Conservation (phyloP, 2,888 invertebrate species). For the Arge pagana region DNA sequence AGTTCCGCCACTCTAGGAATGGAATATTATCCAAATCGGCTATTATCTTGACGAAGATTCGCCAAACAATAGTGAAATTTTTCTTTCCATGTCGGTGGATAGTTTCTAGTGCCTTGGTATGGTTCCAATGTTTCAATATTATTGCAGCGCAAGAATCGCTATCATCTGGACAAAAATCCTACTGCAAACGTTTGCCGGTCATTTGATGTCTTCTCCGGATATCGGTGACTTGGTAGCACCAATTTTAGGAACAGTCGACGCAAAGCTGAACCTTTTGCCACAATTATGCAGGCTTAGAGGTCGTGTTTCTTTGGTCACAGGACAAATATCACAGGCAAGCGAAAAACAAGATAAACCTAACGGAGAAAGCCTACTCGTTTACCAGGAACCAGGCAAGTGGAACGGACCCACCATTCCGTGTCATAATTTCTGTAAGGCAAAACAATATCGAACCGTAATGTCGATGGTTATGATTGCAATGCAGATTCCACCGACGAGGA, state of each 20-base stretch:
- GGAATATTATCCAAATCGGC: too few relatives aligned
- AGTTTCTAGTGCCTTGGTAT: too few relatives aligned
- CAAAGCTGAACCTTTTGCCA: slow-evolving; percentile 60
- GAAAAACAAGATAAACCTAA: slow-evolving; percentile 55
- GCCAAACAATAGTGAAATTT: too few relatives aligned
- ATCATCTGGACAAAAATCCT: slow-evolving; percentile 66
- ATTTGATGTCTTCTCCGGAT: slow-evolving; percentile 67
- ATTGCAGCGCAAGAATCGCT: slow-evolving; percentile 59
- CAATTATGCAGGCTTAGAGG: slow-evolving; percentile 66
- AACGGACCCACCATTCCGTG: not conserved
- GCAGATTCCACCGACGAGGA: slow-evolving; percentile 54
- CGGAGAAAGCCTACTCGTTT: slow-evolving; percentile 60
- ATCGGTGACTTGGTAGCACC: slow-evolving; percentile 63
- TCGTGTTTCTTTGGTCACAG: slow-evolving; percentile 65
- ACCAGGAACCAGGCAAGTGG: slow-evolving; percentile 62
- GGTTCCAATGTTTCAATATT: not conserved
- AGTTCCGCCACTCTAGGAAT: too few relatives aligned
- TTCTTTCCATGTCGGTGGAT: too few relatives aligned
- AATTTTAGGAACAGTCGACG: slow-evolving; percentile 64
- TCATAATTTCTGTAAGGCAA: not conserved
- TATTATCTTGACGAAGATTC: too few relatives aligned
- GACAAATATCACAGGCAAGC: slow-evolving; percentile 59
- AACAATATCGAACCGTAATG: not conserved
- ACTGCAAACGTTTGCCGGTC: slow-evolving; percentile 65
- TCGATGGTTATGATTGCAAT: not conserved